Evolutionary conservation across 2,113 vertebrate genomes (phyloP).

Genomic region (Clarias gariepinus): DNA sequence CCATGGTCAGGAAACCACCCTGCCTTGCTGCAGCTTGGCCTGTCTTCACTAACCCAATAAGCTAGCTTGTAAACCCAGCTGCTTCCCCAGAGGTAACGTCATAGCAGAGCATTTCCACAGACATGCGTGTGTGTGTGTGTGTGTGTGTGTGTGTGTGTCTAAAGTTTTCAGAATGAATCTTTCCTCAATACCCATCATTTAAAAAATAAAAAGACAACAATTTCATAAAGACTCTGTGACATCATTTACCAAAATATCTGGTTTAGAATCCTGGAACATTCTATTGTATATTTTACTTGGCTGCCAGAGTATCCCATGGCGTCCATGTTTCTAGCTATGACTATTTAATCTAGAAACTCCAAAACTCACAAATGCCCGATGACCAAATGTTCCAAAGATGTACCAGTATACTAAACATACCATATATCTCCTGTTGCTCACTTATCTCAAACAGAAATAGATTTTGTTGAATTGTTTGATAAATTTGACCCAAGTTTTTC

Average conservation of each 20-base stretch:
- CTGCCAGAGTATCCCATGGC: constrained; percentile 70
- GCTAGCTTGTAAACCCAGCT: constrained; percentile 56
- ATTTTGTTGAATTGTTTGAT: constrained; percentile 96
- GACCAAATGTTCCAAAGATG: constrained; percentile 89
- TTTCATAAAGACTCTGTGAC: constrained; percentile 76
- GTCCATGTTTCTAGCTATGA: constrained; percentile 86
- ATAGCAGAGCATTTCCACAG: constrained; percentile 55
- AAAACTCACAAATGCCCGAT: constrained; percentile 94
- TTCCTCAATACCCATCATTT: constrained; percentile 48
- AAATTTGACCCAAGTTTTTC: constrained; percentile 95
- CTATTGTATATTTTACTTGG: constrained; percentile 98
- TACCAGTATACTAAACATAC: constrained; percentile 87
- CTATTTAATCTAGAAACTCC: constrained; percentile 97
- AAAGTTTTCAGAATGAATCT: constrained; percentile 37
- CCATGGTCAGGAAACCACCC: constrained; percentile 60
- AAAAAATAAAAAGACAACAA: constrained; percentile 61
- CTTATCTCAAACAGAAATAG: constrained; percentile 94
- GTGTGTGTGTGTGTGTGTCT: constrained; percentile 11
- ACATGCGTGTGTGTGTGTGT: constrained; percentile 21
- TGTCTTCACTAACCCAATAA: constrained; percentile 52
- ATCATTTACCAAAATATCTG: constrained; percentile 93
- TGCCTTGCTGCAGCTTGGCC: constrained; percentile 53
- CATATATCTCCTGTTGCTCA: constrained; percentile 83
- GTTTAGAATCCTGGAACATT: constrained; percentile 89
- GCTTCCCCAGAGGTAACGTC: constrained; percentile 62